These are phyloP conservation scores for Thinocorus orbignyianus DNA, from an alignment of 2,113 vertebrate species.

Conservation along the genomic window DNA sequence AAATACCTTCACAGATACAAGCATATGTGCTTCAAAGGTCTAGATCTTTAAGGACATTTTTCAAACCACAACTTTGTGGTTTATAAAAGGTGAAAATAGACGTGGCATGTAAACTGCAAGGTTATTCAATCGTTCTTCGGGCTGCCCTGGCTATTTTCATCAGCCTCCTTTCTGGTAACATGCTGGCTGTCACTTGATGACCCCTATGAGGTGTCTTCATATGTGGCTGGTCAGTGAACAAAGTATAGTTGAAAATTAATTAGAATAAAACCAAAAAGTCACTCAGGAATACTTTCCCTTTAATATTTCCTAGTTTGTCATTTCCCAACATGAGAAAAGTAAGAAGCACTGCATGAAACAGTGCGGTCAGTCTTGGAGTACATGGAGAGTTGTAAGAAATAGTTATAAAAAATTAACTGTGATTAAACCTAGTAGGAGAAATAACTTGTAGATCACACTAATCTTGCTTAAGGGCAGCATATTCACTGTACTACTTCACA, in stretches of 20 bases:
- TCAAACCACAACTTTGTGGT: not conserved
- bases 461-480: conserved; percentile 31
- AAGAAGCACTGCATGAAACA: not conserved
- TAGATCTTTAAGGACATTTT: not conserved
- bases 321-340: not conserved
- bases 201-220: not conserved
- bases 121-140: not conserved
- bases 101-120: not conserved
- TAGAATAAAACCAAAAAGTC: not conserved
- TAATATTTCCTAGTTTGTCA: not conserved
- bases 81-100: not conserved
- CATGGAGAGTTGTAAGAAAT: not conserved
- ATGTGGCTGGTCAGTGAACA: not conserved
- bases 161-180: not conserved
- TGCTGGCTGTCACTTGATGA: not conserved
- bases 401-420: not conserved
- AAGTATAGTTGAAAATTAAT: not conserved
- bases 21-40: not conserved
- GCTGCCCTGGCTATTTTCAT: not conserved
- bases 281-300: not conserved
- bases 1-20: not conserved
- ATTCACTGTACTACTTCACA: conserved; percentile 13
- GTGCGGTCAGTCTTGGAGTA: not conserved
- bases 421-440: conserved; percentile 18
- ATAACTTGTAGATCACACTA: conserved; percentile 17